Base-by-base conservation (phyloP, 2,797 vertebrate species). In the Siniperca scherzeri region DNA sequence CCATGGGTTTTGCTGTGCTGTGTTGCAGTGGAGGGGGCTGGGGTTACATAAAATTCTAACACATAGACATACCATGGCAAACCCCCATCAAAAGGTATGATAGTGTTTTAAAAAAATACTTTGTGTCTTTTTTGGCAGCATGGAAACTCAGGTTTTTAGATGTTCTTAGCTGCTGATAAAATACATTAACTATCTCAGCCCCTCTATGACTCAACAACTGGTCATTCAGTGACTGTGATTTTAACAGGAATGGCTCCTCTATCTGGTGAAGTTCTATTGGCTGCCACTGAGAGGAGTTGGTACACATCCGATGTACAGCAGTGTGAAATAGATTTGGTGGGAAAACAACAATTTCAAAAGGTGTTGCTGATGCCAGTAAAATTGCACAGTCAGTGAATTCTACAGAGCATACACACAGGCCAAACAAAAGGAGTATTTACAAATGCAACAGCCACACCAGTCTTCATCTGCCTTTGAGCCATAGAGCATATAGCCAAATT, bases 351-450 rank as follows among this genome's bases (percentile, higher is more conserved):
- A 38, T 59, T 65, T 56, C 59, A 83, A 79, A 69, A 13, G 27
- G 42, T 2, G 55, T 70, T 84, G 62, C 76, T 82, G 82, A 85
- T 42, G 56, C 77, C 70, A 76, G 67, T 3, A 9, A 79, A 83
- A 55, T 3, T 19, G 19, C 40, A 13, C 36, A 8, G 38, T 25
- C 27, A 65, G 10, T 27, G 38, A 14, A 21, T 66, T 33, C 9
- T 16, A 9, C 12, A 40, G 55, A 30, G 13, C 5, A 22, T 14
- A 40, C 60, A 70, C 21, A 67, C 33, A 9, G 4, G 40, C 4
- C 38, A 44, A 2, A 33, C 14, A 78, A 55, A 65, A 55, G 12
- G 0, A 27, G 13, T n/a, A n/a, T 52, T 77, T 36, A 33, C 60
- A 38, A 27, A 57, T 57, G 38, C 52, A 56, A 50, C 30, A 40